phyloP scores from a whole-genome alignment of 2,113 vertebrate genomes.

The Oreochromis tanganicae region DNA sequence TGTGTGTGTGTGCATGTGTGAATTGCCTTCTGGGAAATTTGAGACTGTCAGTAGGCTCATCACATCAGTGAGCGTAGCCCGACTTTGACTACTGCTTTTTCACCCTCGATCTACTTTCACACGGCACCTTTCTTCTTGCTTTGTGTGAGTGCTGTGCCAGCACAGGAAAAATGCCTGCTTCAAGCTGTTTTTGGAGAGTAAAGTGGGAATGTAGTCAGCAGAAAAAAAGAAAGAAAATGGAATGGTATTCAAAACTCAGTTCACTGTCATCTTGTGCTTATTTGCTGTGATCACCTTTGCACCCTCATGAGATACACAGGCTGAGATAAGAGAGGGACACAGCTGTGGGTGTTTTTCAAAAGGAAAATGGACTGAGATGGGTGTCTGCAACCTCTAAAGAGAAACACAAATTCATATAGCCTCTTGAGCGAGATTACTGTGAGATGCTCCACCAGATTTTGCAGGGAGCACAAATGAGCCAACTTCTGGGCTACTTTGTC shows the following conservation, averaged over 20 bases:
- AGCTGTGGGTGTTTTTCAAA: neutral
- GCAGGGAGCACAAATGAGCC: neutral
- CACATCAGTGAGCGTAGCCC: neutral
- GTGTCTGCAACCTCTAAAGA: neutral
- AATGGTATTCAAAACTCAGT: neutral
- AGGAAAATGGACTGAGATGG: neutral
- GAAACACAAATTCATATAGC: neutral
- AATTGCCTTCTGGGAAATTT: neutral
- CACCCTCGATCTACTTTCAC: neutral
- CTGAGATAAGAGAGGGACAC: neutral
- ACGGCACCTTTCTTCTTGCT: neutral
- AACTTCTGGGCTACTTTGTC: neutral
- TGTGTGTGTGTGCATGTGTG: neutral
- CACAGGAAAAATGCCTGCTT: neutral
- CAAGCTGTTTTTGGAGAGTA: neutral
- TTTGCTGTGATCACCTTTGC: neutral
- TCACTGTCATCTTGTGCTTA: neutral
- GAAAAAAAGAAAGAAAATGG: neutral
- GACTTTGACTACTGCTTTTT: neutral
- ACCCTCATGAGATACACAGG: neutral
- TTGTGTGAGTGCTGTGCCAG: neutral
- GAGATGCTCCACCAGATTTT: neutral
- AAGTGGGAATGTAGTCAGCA: slow-evolving; percentile 5
- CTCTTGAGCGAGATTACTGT: neutral
- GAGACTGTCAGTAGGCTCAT: neutral